Base-by-base conservation (phyloP, 2,888 invertebrate genomes). In the Palloptera scutellata region DNA sequence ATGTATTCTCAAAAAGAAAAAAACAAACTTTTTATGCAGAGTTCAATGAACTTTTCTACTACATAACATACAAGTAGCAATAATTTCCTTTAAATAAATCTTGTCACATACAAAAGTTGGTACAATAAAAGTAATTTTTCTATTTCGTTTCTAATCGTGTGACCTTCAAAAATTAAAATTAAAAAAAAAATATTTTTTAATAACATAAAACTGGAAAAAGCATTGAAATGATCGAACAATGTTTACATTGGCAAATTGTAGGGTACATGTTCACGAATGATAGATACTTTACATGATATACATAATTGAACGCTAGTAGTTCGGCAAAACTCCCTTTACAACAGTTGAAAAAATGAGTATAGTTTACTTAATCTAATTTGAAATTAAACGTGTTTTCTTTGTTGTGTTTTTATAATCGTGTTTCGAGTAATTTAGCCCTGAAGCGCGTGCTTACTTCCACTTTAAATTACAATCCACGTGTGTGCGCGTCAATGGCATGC, bases 21-120 rank as follows among this genome's bases (percentile, higher is more conserved):
- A n/a, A n/a, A n/a, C n/a, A n/a, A n/a, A 30, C 48, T 48, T 13
- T 48, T 3, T 48, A 48, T 8, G 48, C 8, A 48, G 48, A 48
- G 48, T 48, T 48, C 48, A 48, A 10, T 48, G n/a, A 48, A 48
- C 48, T 48, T 48, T 48, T 48, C 9, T 48, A 45, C 48, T n/a
- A 13, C 48, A 45, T n/a, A n/a, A n/a, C n/a, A n/a, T n/a, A n/a
- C n/a, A n/a, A n/a, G n/a, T 6, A 30, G 30, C 6, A 4, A 2
- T 30, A 30, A 30, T 30, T 30, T 30, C 6, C 10, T 48, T 8
- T 13, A 10, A 5, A 48, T n/a, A 15, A 48, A 48, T 48, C 48
- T 48, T 13, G 48, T 48, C 48, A 48, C 48, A 48, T 5, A 13
- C 13, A 48, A n/a, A 48, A 48, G 10, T 48, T 6, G 13, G 5